These are phyloP conservation scores for Pseudocheirus occidentalis DNA, from an alignment of 2,797 vertebrate species.

Conservation along the genomic window DNA sequence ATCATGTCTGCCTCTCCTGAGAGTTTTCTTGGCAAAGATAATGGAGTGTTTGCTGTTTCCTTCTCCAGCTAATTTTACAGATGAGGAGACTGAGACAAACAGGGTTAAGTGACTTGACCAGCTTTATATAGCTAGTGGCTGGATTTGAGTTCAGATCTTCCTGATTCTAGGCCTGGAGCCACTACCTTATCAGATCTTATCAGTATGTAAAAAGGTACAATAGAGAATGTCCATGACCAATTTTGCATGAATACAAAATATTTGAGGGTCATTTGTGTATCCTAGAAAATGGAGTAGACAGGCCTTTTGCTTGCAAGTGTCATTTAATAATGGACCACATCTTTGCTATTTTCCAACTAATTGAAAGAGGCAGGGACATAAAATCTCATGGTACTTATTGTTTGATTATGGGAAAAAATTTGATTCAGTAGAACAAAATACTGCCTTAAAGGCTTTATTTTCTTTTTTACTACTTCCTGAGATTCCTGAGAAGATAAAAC, in stretches of 20 bases:
- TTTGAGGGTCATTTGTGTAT: background rate
- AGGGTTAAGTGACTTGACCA: background rate
- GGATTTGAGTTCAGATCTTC: background rate
- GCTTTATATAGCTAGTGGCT: background rate
- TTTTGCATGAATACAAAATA: background rate
- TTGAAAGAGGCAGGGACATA: background rate
- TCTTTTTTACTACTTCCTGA: no score
- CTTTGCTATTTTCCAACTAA: background rate
- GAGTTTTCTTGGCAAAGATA: background rate
- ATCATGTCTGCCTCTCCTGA: background rate
- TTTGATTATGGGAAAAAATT: background rate
- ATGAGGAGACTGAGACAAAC: background rate
- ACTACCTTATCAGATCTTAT: background rate
- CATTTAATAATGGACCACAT: background rate
- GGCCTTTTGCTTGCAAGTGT: background rate
- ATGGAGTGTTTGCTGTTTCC: background rate
- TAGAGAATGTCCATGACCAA: background rate
- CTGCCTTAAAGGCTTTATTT: background rate
- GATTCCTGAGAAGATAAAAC: background rate
- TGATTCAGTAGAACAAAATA: background rate
- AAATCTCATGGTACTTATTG: background rate
- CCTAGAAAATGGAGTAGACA: background rate
- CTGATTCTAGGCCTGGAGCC: background rate
- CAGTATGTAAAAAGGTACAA: background rate
- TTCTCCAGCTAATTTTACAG: background rate